Evolutionary conservation across 2,113 vertebrate species (phyloP).

Genomic region (Lynx canadensis): DNA sequence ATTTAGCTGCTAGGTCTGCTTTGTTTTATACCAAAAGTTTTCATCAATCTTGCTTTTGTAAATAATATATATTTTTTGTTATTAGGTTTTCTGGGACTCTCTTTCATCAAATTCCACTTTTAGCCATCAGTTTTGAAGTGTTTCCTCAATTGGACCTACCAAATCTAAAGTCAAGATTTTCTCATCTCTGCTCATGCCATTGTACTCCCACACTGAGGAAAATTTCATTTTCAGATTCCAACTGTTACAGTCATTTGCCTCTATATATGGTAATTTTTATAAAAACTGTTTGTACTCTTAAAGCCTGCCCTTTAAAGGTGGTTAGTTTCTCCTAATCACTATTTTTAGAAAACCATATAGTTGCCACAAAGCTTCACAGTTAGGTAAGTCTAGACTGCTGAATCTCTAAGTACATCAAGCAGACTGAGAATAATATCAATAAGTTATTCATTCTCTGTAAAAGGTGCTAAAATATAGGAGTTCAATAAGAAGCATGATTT

Average conservation of each 20-base stretch:
- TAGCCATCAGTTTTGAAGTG: background rate
- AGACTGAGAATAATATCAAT: background rate
- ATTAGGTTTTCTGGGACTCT: background rate
- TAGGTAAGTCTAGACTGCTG: background rate
- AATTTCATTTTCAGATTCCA: background rate
- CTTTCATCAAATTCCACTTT: background rate
- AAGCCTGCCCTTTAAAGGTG: background rate
- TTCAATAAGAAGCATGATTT: background rate
- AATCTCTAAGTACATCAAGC: background rate
- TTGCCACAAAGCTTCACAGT: background rate
- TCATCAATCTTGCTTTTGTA: background rate
- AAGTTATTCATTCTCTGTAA: background rate
- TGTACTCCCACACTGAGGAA: background rate
- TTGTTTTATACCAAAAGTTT: slow-evolving; percentile 25
- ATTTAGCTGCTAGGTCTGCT: slow-evolving; percentile 12
- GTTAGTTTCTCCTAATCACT: background rate
- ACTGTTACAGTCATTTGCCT: background rate
- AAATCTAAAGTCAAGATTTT: background rate
- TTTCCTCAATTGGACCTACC: background rate
- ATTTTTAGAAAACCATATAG: background rate
- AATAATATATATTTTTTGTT: background rate
- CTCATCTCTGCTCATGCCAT: background rate
- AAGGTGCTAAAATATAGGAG: background rate
- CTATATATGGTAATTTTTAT: background rate
- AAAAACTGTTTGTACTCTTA: background rate